Evolutionary conservation across 2,797 vertebrate genomes (phyloP).

Genomic region (Sebastes steindachneri): DNA sequence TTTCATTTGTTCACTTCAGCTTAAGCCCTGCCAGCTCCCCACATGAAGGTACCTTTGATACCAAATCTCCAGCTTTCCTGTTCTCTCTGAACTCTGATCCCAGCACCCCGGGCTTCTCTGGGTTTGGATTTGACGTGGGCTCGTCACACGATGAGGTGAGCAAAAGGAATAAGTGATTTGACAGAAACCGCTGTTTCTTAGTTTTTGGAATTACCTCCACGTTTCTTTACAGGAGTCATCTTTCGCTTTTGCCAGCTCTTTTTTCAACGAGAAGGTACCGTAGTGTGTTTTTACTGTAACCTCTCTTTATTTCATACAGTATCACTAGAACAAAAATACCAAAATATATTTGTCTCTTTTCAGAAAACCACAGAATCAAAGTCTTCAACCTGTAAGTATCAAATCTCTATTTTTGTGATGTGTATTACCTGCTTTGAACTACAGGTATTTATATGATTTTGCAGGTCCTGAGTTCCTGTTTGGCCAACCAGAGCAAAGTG

Average conservation of each 20-base stretch:
- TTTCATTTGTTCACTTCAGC: constrained; percentile 45
- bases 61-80: constrained; percentile 75
- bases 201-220: background rate
- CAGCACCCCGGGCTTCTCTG: constrained; percentile 72
- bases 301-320: background rate
- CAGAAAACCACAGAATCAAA: constrained; percentile 77
- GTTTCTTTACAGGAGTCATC: constrained; percentile 74
- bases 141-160: constrained; percentile 73
- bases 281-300: background rate
- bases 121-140: constrained; percentile 75
- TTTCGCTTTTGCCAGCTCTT: constrained; percentile 76
- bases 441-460: constrained; percentile 4
- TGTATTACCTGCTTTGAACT: background rate
- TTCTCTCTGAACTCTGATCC: constrained; percentile 75
- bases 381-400: constrained; percentile 68
- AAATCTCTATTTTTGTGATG: background rate
- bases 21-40: constrained; percentile 69
- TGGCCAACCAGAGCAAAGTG: constrained; percentile 68
- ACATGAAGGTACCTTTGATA: constrained; percentile 35
- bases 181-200: background rate
- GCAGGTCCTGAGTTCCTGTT: constrained; percentile 79
- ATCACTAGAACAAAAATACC: background rate
- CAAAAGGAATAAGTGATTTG: background rate
- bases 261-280: constrained; percentile 82
- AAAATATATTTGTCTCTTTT: constrained; percentile 10